A percentile compares a stretch with the other conserved stretches of the same genome.
Evolutionary conservation across 2,888 invertebrate species (phyloP).

Genomic region (Brachyptera putata): DNA sequence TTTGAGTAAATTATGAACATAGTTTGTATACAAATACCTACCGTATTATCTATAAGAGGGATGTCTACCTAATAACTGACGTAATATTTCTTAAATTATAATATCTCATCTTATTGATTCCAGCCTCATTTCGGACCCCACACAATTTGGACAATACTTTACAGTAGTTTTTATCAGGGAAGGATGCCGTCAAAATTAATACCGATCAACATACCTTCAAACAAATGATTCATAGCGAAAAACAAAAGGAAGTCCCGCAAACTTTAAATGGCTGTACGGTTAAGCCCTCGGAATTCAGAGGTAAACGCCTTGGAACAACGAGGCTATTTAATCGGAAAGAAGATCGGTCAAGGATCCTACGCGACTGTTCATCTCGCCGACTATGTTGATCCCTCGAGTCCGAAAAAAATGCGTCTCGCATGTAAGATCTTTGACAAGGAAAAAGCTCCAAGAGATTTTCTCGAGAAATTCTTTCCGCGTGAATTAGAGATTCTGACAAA

Average conservation of each 20-base stretch:
- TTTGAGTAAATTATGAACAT: no score
- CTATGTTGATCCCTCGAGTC: conserved; percentile 66
- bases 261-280: conserved; percentile 60
- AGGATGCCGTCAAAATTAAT: no score
- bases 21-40: no score
- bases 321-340: conserved; percentile 78
- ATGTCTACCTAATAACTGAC: no score
- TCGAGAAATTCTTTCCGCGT: conserved; percentile 88
- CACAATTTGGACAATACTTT: no score
- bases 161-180: no score
- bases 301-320: conserved; percentile 78
- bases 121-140: no score
- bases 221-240: not conserved
- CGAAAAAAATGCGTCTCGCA: conserved; percentile 70
- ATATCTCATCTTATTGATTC: no score
- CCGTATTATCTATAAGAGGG: no score
- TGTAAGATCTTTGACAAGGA: conserved; percentile 90
- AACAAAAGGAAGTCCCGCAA: not conserved
- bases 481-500: conserved; percentile 86
- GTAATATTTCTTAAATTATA: no score
- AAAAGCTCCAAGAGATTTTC: conserved; percentile 83
- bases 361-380: conserved; percentile 86
- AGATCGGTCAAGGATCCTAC: conserved; percentile 88
- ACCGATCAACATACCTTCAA: no score
- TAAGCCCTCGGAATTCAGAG: conserved; percentile 76